A percentile compares a stretch with the other conserved stretches of the same genome.
Evolutionary conservation across 2,797 vertebrate species (phyloP).

Genomic region (Acropternis orthonyx): DNA sequence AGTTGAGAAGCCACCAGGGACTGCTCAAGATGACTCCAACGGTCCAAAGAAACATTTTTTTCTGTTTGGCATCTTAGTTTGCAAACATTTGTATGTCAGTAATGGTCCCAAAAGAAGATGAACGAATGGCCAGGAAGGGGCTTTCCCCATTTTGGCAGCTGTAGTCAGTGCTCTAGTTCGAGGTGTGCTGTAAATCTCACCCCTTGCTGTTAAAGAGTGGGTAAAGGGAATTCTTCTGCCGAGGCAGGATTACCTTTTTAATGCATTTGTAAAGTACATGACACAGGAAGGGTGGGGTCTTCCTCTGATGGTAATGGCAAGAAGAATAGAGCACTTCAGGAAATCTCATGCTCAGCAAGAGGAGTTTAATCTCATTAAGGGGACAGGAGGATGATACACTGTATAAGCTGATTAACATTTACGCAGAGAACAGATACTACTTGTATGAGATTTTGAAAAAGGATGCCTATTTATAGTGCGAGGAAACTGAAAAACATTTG

Average conservation of each 20-base stretch:
- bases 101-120: not conserved
- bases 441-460: slow-evolving; percentile 12
- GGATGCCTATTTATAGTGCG: not conserved
- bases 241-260: not conserved
- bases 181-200: not conserved
- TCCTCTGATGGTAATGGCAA: not conserved
- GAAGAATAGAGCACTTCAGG: slow-evolving; percentile 22
- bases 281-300: slow-evolving; percentile 15
- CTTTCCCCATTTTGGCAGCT: not conserved
- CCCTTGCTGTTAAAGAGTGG: not conserved
- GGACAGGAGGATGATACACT: slow-evolving; percentile 32
- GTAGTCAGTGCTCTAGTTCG: not conserved
- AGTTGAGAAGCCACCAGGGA: not conserved
- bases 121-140: not conserved
- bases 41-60: not conserved
- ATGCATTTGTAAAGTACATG: not conserved
- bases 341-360: not conserved
- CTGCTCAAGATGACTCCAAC: not conserved
- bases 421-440: not conserved
- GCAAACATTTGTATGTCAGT: not conserved
- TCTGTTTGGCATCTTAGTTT: not conserved
- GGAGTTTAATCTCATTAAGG: slow-evolving; percentile 61
- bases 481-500: not conserved
- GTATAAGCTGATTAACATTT: slow-evolving; percentile 44
- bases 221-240: not conserved